phyloP scores from a whole-genome alignment of 2,113 vertebrate genomes.

The Psittacula cyanocephala region DNA sequence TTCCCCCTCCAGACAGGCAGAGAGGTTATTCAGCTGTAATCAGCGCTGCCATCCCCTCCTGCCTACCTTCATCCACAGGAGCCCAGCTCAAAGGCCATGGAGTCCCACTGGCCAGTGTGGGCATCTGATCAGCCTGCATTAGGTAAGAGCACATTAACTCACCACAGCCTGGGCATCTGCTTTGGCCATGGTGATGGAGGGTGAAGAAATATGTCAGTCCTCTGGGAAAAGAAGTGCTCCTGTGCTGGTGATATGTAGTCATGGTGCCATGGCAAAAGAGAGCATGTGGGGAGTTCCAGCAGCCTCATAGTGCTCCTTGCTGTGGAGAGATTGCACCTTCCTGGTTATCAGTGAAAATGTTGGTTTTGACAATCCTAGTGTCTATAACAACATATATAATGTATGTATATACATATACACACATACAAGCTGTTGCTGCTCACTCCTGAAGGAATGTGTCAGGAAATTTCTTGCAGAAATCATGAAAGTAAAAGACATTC shows the following conservation, averaged over 20 bases:
- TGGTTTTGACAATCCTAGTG: neutral
- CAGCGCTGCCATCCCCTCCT: neutral
- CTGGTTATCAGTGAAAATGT: neutral
- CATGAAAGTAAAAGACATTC: neutral
- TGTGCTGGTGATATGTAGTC: rapidly evolving
- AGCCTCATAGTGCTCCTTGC: neutral
- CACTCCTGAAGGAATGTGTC: neutral
- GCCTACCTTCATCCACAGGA: neutral
- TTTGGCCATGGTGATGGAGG: rapidly evolving
- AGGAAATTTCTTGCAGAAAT: neutral
- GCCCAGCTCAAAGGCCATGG: neutral
- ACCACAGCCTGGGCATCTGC: neutral
- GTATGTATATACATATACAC: too few relatives aligned
- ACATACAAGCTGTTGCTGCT: neutral
- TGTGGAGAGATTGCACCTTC: neutral
- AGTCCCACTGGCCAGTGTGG: neutral
- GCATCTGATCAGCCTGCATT: neutral
- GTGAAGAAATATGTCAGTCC: rapidly evolving
- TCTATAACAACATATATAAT: neutral
- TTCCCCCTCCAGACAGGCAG: neutral
- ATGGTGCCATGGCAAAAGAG: neutral
- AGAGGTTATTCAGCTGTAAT: neutral
- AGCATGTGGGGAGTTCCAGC: rapidly evolving
- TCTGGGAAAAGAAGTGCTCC: neutral
- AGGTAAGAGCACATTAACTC: neutral